Evolutionary conservation across 2,113 vertebrate species (phyloP).

Genomic region (Forbesichthys papilliferus): DNA sequence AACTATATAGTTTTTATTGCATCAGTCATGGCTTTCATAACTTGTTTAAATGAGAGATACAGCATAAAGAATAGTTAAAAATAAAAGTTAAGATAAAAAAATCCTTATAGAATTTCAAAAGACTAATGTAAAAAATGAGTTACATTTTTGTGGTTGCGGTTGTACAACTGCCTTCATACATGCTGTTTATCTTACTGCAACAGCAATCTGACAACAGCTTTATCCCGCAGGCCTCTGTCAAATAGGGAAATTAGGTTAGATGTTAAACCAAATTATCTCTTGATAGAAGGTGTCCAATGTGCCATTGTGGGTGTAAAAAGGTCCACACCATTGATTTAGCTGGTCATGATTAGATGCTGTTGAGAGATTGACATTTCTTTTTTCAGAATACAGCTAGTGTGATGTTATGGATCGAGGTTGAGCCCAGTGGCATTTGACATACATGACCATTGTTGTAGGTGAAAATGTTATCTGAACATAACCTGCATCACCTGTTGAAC

Average conservation of each 20-base stretch:
- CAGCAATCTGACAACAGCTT: constrained; percentile 43
- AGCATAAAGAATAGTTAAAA: neutral
- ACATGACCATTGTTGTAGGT: neutral
- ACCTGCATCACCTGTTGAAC: neutral
- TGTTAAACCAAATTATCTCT: constrained; percentile 60
- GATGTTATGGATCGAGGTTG: neutral
- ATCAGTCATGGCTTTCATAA: neutral
- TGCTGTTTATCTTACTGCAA: constrained; percentile 7
- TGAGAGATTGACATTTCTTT: constrained; percentile 32
- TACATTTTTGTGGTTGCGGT: neutral
- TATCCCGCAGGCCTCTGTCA: constrained; percentile 49
- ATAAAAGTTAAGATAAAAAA: neutral
- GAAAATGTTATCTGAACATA: too few relatives aligned
- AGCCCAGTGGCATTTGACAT: neutral
- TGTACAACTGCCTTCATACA: constrained; percentile 2
- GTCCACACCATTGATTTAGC: constrained; percentile 51
- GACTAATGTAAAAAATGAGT: neutral
- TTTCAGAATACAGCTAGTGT: constrained; percentile 13
- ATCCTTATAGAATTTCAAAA: neutral
- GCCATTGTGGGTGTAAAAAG: constrained; percentile 56
- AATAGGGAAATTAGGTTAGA: constrained; percentile 66
- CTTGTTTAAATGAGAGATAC: neutral
- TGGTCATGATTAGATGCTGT: constrained; percentile 44
- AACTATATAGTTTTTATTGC: neutral
- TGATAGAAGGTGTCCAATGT: constrained; percentile 51